Evolutionary conservation across 2,113 vertebrate genomes (phyloP).

Genomic region (Scalopus aquaticus): DNA sequence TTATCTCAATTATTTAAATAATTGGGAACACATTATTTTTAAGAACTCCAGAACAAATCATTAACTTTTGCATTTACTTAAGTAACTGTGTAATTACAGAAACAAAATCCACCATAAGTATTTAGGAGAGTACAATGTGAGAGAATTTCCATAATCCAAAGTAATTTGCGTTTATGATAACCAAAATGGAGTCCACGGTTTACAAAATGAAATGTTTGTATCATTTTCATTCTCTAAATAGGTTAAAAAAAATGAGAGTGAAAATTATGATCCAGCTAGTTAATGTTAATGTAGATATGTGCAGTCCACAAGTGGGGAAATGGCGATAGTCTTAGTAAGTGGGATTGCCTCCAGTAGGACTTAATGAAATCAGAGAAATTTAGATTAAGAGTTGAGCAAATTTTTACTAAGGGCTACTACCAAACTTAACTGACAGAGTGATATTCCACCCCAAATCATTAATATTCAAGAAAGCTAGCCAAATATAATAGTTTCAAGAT

Average conservation of each 20-base stretch:
- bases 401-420: not conserved
- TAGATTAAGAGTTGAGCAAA: not conserved
- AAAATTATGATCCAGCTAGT: not conserved
- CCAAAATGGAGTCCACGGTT: not conserved
- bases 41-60: not conserved
- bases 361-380: not conserved
- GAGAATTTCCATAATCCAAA: not conserved
- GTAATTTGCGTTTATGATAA: not conserved
- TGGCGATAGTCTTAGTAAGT: not conserved
- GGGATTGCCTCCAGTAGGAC: not conserved
- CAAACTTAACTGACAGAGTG: not conserved
- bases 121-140: not conserved
- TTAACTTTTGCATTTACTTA: not conserved
- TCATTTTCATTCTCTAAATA: not conserved
- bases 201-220: not conserved
- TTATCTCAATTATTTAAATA: not conserved
- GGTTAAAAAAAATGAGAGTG: not conserved
- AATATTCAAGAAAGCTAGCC: not conserved
- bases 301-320: not conserved
- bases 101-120: not conserved
- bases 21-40: slow-evolving; percentile 14
- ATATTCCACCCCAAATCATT: not conserved
- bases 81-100: not conserved
- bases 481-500: not conserved
- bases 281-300: not conserved